Evolutionary conservation across 2,888 invertebrate species (phyloP).

Genomic region (Cerastoderma edule): DNA sequence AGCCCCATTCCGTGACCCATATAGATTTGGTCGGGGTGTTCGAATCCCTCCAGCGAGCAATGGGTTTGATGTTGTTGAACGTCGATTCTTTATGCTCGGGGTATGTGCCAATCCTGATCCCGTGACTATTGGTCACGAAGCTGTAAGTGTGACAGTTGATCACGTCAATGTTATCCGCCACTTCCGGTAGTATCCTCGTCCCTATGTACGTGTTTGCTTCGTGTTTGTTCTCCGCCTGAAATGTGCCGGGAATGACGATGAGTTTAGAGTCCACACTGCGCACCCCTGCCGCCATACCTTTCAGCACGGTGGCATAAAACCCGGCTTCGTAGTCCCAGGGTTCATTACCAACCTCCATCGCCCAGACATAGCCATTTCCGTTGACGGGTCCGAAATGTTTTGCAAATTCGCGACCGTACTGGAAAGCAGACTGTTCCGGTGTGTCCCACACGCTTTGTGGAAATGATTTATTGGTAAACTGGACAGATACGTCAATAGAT

Average conservation of each 20-base stretch:
- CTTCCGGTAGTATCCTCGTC: conserved; percentile 61
- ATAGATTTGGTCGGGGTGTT: conserved; percentile 66
- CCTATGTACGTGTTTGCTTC: conserved; percentile 68
- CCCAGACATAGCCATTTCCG: conserved; percentile 64
- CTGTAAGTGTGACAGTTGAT: conserved; percentile 72
- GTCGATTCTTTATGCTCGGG: conserved; percentile 68
- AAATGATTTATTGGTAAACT: conserved; percentile 65
- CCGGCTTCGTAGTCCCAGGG: conserved; percentile 71
- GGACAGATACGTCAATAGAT: conserved; percentile 66
- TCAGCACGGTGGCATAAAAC: conserved; percentile 65
- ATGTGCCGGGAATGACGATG: conserved; percentile 67
- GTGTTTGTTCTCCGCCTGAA: conserved; percentile 69
- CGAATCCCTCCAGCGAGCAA: conserved; percentile 67
- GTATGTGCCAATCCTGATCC: conserved; percentile 61
- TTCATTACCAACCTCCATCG: conserved; percentile 72
- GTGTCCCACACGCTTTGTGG: conserved; percentile 63
- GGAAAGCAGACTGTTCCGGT: conserved; percentile 57
- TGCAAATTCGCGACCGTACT: conserved; percentile 67
- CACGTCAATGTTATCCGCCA: conserved; percentile 59
- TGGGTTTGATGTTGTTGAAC: conserved; percentile 65
- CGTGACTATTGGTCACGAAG: conserved; percentile 56
- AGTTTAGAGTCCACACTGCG: conserved; percentile 59
- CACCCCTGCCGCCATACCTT: conserved; percentile 68
- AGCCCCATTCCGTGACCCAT: conserved; percentile 76
- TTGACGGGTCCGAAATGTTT: conserved; percentile 67